Evolutionary conservation across 2,113 vertebrate species (phyloP), one percentile per base, ranked within the genome.

Genomic region (Embiotoca jacksoni): DNA sequence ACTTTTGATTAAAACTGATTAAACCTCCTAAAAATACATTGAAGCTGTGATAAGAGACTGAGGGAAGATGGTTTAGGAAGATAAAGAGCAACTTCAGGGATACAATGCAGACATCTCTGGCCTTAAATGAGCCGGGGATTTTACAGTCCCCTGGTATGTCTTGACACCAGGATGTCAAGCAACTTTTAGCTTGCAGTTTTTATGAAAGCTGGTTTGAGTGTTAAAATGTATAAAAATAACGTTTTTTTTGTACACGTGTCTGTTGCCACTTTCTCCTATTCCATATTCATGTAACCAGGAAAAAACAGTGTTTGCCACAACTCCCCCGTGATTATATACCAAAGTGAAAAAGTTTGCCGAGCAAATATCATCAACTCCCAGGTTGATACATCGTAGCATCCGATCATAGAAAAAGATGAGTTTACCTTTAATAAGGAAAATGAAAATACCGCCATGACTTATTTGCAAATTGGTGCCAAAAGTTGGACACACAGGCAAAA

Each of bases 21-120:
- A 41, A 71, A 58, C 10, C 39, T 46, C 46, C 53, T 46, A 55
- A 30, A 73, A 35, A 63, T 41, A 63, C 71, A 73, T 63, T 37
- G 47, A 56, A 73, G 71, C 50, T 3, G 36, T 63, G 0, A 55
- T 63, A 35, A 41, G 57, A 35, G 5, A 56, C 0, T 11, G 14
- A 52, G 41, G 4, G 3, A 41, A 31, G 49, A 23, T 23, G 5
- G 15, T 30, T 54, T 69, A 6, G 39, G 23, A 23, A 69, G 31
- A 32, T 44, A 16, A 58, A 54, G 23, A 33, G 39, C 23, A 66
- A 35, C 62, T 58, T 44, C 10, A 13, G 41, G 41, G 41, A 44
- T 44, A 11, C 41, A 44, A 44, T 23, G 23, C 41, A 44, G 13
- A 11, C 41, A 44, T 13, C 41, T 49, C 41, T 50, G 7, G 56